phyloP scores from a whole-genome alignment of 2,113 vertebrate genomes.

The Thalassarche chlororhynchos region DNA sequence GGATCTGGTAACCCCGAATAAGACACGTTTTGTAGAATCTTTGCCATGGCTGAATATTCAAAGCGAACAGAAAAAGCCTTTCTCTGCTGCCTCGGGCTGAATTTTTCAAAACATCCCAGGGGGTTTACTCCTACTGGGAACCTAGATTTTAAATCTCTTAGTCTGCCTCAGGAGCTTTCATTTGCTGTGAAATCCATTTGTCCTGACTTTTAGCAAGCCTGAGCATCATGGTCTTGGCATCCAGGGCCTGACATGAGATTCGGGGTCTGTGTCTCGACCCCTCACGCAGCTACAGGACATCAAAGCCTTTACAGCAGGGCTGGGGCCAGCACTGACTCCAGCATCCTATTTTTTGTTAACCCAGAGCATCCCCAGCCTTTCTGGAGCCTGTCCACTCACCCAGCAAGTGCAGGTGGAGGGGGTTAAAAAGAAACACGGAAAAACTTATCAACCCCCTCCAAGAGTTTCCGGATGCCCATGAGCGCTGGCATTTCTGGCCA shows the following conservation, averaged over 20 bases:
- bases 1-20: not conserved
- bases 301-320: not conserved
- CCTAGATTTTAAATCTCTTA: not conserved
- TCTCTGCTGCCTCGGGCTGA: not conserved
- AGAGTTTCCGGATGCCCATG: not conserved
- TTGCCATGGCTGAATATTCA: not conserved
- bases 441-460: not conserved
- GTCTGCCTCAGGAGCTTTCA: not conserved
- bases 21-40: not conserved
- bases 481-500: not conserved
- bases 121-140: not conserved
- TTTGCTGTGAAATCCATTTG: not conserved
- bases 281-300: not conserved
- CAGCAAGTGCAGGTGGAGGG: not conserved
- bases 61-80: not conserved
- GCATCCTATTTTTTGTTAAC: not conserved
- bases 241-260: not conserved
- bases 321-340: not conserved
- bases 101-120: not conserved
- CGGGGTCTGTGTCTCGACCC: not conserved
- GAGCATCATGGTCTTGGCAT: not conserved
- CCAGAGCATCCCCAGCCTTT: not conserved
- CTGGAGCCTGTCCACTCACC: not conserved
- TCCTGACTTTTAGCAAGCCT: not conserved
- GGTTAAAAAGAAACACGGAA: not conserved